Evolutionary conservation across 2,888 invertebrate species (phyloP).

Genomic region (Tanaodytes sp.): DNA sequence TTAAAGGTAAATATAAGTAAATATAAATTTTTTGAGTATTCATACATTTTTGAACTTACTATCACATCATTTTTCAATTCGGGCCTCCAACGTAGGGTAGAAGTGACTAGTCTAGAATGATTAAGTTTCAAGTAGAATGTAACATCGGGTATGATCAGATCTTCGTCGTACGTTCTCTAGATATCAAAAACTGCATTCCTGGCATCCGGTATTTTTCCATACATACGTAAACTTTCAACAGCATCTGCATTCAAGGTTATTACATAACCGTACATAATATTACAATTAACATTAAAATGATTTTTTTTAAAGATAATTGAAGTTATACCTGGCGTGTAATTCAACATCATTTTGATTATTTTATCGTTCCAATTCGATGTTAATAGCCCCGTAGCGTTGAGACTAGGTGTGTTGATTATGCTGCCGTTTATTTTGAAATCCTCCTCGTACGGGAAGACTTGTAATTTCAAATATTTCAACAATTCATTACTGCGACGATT

Average conservation of each 20-base stretch:
- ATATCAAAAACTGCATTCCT: conserved; percentile 83
- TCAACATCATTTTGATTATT: conserved; percentile 79
- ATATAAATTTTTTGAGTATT: not conserved
- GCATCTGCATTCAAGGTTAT: conserved; percentile 78
- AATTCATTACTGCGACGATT: conserved; percentile 74
- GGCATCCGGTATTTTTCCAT: conserved; percentile 84
- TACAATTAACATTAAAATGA: too few relatives aligned
- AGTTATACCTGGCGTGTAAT: conserved; percentile 78
- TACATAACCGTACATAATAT: too few relatives aligned
- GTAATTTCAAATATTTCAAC: conserved; percentile 75
- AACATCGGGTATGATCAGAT: conserved; percentile 84
- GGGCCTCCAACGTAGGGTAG: conserved; percentile 86
- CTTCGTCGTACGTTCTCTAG: conserved; percentile 85
- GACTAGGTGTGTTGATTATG: conserved; percentile 75
- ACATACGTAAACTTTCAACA: conserved; percentile 80
- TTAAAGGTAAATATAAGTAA: conserved; percentile 12
- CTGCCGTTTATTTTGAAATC: conserved; percentile 77
- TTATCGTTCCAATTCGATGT: conserved; percentile 77
- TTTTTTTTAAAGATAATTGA: too few relatives aligned
- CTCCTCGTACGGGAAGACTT: conserved; percentile 74
- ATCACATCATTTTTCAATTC: conserved; percentile 79
- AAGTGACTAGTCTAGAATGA: conserved; percentile 86
- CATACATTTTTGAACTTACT: too few relatives aligned
- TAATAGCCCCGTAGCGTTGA: conserved; percentile 77
- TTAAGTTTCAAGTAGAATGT: conserved; percentile 86